phyloP scores from a whole-genome alignment of 2,888 invertebrate genomes.

The Yponomeuta sedellus region DNA sequence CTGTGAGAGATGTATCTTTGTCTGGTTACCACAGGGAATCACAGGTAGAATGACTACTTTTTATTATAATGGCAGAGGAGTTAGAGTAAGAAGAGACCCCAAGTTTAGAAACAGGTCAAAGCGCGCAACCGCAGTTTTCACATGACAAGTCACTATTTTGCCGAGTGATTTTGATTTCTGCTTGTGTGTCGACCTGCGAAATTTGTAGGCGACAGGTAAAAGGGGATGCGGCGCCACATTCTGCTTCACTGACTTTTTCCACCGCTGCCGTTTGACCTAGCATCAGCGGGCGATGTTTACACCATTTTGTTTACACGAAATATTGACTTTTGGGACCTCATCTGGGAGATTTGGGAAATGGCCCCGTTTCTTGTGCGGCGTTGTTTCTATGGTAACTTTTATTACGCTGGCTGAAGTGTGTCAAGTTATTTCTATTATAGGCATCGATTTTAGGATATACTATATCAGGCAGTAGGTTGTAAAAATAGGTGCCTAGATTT shows the following conservation, averaged over 20 bases:
- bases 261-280: not conserved
- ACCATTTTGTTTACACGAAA: not conserved
- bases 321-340: not conserved
- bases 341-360: not conserved
- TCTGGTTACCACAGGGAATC: too few species aligned
- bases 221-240: slow-evolving; percentile 1
- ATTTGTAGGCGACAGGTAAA: slow-evolving; percentile 13
- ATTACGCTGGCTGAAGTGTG: not conserved
- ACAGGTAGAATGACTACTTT: too few species aligned
- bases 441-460: too few species aligned
- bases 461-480: too few species aligned
- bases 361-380: not conserved
- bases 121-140: not conserved
- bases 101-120: not conserved
- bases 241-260: not conserved
- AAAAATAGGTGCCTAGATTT: too few species aligned
- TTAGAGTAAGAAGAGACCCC: too few species aligned
- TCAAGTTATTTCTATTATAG: not conserved
- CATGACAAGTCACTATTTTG: not conserved
- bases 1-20: too few species aligned
- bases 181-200: slow-evolving; percentile 15
- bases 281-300: not conserved
- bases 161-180: slow-evolving; percentile 10
- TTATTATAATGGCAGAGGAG: too few species aligned
- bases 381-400: not conserved